phyloP scores from a whole-genome alignment of 2,113 vertebrate genomes.

The Perca fluviatilis region DNA sequence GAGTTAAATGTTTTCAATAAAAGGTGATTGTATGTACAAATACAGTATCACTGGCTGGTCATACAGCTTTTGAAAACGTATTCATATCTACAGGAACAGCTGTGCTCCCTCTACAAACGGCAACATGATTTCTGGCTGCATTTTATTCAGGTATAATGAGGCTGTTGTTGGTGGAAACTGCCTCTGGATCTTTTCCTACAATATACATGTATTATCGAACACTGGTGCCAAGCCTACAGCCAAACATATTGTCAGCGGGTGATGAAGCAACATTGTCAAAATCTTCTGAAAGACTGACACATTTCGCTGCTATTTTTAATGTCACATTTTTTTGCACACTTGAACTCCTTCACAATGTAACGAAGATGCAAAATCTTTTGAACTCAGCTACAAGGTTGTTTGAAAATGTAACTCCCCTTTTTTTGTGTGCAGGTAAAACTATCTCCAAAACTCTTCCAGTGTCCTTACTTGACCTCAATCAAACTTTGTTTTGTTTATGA shows the following conservation, averaged over 20 bases:
- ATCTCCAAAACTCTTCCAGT: neutral
- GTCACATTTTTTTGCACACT: neutral
- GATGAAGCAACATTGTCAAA: neutral
- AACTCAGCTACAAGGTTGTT: neutral
- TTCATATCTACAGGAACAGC: constrained; percentile 7
- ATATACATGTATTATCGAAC: neutral
- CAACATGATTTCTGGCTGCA: constrained; percentile 2
- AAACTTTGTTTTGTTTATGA: neutral
- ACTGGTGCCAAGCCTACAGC: constrained; percentile 2
- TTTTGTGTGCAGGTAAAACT: neutral
- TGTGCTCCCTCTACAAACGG: constrained; percentile 6
- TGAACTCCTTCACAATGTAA: neutral
- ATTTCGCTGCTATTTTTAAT: neutral
- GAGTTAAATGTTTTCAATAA: neutral
- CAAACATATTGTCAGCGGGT: neutral
- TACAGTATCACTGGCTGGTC: neutral
- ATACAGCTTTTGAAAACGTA: neutral
- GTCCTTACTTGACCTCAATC: neutral
- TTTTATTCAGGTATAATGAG: constrained; percentile 17
- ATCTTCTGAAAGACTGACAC: neutral
- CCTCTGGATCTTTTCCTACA: neutral
- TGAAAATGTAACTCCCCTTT: neutral
- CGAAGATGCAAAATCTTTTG: neutral
- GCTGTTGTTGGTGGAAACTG: neutral
- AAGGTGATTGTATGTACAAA: neutral